Conservation (phyloP, 2,113 vertebrate species). For the Amazona vittata region DNA sequence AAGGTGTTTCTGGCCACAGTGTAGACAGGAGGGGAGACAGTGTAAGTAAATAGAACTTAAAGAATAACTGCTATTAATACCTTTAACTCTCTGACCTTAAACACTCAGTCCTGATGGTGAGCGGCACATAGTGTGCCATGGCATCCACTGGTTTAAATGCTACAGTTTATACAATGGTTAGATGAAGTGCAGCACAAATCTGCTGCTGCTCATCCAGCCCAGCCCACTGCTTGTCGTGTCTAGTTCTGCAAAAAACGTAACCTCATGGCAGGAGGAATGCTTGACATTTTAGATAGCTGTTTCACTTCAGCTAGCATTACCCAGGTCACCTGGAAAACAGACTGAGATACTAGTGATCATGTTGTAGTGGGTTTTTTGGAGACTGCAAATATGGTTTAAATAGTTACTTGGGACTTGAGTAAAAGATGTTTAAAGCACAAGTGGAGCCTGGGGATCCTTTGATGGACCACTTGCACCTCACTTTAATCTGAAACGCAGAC, state of each 20-base stretch:
- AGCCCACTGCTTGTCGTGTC: neutral
- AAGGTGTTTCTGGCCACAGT: neutral
- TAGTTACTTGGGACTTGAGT: neutral
- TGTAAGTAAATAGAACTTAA: neutral
- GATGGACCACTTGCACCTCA: neutral
- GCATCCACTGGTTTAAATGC: neutral
- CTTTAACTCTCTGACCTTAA: neutral
- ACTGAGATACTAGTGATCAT: neutral
- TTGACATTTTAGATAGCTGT: neutral
- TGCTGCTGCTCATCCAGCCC: neutral
- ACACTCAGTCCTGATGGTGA: neutral
- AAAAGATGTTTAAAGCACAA: neutral
- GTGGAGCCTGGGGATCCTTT: neutral
- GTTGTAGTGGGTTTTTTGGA: neutral
- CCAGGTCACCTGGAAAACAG: neutral
- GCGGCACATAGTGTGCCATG: neutral
- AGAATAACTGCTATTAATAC: neutral
- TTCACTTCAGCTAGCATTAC: neutral
- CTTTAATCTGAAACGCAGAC: conserved; percentile 31
- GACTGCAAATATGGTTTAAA: neutral
- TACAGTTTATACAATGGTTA: neutral
- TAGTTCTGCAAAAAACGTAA: neutral
- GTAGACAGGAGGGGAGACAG: neutral
- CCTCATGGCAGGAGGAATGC: neutral
- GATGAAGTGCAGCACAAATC: neutral